These are phyloP conservation scores for Nettapus auritus DNA, from an alignment of 2,113 vertebrate genomes.

Conservation along the genomic window DNA sequence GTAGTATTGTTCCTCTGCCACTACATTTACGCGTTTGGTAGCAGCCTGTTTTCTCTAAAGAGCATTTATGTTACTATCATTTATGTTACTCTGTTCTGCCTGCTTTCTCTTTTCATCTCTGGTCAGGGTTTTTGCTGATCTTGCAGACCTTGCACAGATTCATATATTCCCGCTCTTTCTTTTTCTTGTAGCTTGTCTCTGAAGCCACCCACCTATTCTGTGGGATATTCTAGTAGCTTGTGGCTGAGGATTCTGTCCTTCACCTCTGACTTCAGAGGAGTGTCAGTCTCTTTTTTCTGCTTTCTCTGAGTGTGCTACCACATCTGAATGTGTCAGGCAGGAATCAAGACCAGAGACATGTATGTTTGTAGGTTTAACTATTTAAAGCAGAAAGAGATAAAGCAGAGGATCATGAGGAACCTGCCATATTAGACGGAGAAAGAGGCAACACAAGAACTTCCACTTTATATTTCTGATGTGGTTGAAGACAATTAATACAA, in stretches of 20 bases:
- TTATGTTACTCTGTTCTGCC: not conserved
- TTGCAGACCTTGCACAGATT: not conserved
- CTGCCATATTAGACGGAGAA: not conserved
- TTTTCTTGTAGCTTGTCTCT: not conserved
- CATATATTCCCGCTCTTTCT: not conserved
- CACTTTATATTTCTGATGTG: not conserved
- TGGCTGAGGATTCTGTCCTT: not conserved
- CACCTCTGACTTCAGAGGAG: not conserved
- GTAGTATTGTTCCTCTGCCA: not conserved
- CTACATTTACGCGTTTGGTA: not conserved
- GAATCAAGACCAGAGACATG: not conserved
- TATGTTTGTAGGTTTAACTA: not conserved
- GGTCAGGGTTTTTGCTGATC: not conserved
- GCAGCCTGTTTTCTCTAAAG: not conserved
- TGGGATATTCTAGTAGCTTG: not conserved
- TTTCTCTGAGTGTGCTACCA: not conserved
- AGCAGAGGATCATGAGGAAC: not conserved
- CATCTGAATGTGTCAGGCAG: not conserved
- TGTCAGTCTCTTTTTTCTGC: not conserved
- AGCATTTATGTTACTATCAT: not conserved
- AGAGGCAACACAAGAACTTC: not conserved
- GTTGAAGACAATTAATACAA: not conserved
- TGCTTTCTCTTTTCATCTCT: not conserved
- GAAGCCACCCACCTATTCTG: not conserved
- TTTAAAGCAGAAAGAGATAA: not conserved